Conservation (phyloP, 1,140 invertebrate genomes). For the Zaprionus tsacasi region DNA sequence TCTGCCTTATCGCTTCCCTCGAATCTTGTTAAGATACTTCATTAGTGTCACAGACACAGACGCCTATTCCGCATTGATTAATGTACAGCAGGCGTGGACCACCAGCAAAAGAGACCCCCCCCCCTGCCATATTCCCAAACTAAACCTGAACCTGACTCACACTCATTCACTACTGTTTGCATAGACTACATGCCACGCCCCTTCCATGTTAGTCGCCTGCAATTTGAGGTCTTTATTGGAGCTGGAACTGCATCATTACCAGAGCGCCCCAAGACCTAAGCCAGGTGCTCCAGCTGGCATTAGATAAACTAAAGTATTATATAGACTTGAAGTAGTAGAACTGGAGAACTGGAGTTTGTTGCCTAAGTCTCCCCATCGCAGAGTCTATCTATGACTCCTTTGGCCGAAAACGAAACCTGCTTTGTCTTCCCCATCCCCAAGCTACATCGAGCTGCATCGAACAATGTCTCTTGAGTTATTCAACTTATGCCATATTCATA, state of each 20-base stretch:
- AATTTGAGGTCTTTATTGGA: constrained; percentile 76
- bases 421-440: background rate
- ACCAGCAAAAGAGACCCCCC: constrained; percentile 11
- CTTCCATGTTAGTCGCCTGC: constrained; percentile 65
- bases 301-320: constrained; percentile 33
- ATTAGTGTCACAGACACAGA: constrained; percentile 73
- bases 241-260: constrained; percentile 62
- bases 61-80: constrained; percentile 63
- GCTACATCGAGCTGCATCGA: background rate
- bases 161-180: constrained; percentile 46
- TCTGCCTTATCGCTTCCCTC: constrained; percentile 53
- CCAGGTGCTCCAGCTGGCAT: constrained; percentile 18
- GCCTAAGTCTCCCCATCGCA: background rate
- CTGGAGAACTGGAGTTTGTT: background rate
- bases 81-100: constrained; percentile 65
- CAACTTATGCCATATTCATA: constrained; percentile 38
- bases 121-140: background rate
- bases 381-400: background rate
- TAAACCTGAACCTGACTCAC: constrained; percentile 45
- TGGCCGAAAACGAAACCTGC: constrained; percentile 12
- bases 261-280: constrained; percentile 1
- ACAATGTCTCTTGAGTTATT: constrained; percentile 40
- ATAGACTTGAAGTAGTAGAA: background rate
- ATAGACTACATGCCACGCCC: constrained; percentile 54
- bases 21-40: constrained; percentile 80